Conservation (phyloP, 2,113 vertebrate genomes). For the Cyphotilapia sp. region DNA sequence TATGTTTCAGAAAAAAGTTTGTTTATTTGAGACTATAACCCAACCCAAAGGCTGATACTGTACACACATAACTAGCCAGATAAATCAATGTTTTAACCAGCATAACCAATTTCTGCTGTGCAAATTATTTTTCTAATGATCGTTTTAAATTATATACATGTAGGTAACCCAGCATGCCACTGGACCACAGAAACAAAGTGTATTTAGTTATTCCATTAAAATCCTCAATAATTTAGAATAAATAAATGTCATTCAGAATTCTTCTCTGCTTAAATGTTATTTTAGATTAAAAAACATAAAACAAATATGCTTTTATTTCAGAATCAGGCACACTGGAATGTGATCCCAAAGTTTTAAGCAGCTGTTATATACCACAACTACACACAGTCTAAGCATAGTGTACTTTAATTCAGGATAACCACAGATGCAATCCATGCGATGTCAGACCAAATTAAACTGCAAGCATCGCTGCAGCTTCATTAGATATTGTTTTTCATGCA, state of each 20-base stretch:
- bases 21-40: not conserved
- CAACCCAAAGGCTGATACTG: not conserved
- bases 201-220: not conserved
- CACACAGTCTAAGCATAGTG: not conserved
- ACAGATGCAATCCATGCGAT: not conserved
- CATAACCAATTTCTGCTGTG: not conserved
- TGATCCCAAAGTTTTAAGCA: not conserved
- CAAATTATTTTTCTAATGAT: not conserved
- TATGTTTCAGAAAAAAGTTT: not conserved
- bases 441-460: not conserved
- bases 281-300: not conserved
- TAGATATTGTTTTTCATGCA: slow-evolving; percentile 12
- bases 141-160: not conserved
- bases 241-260: not conserved
- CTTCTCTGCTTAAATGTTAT: not conserved
- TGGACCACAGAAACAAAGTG: not conserved
- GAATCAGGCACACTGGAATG: not conserved
- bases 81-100: not conserved
- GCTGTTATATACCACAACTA: not conserved
- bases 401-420: not conserved
- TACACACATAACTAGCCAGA: not conserved
- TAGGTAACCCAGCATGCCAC: not conserved
- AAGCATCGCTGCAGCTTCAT: not conserved
- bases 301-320: not conserved
- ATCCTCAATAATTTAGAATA: not conserved